Evolutionary conservation across 2,888 invertebrate genomes (phyloP).

Genomic region (Lycocerus yunnanus): DNA sequence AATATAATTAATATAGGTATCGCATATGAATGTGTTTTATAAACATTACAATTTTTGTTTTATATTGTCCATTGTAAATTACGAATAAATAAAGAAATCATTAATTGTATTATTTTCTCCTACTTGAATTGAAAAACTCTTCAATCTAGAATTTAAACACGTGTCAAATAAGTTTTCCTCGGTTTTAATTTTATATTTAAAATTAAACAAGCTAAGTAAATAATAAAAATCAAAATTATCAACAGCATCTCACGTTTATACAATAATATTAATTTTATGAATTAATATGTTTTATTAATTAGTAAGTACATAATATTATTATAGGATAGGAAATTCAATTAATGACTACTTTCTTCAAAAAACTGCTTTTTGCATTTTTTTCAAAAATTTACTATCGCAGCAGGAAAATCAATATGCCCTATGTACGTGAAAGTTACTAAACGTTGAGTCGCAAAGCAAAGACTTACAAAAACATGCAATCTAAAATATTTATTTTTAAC

Average conservation of each 20-base stretch:
- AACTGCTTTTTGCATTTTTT: not conserved
- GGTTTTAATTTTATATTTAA: too few species aligned
- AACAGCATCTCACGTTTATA: too few species aligned
- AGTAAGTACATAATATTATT: too few species aligned
- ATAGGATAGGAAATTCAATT: too few species aligned
- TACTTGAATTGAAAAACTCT: not conserved
- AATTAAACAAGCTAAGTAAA: too few species aligned
- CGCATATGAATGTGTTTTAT: conserved; percentile 56
- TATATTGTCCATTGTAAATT: conserved; percentile 56
- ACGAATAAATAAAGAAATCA: conserved; percentile 50
- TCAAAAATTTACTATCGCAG: not conserved
- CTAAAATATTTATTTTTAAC: not conserved
- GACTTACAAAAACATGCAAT: not conserved
- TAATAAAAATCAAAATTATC: too few species aligned
- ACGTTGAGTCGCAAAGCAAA: not conserved
- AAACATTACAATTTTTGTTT: conserved; percentile 58
- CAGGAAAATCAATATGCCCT: not conserved
- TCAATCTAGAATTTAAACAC: not conserved
- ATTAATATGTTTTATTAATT: too few species aligned
- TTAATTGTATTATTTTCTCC: conserved; percentile 16
- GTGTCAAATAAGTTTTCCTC: not conserved
- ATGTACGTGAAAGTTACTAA: not conserved
- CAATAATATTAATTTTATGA: too few species aligned
- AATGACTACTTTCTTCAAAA: not conserved
- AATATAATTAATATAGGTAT: conserved; percentile 47